Conservation (phyloP, 2,888 invertebrate species). For the Lumbricus terrestris region DNA sequence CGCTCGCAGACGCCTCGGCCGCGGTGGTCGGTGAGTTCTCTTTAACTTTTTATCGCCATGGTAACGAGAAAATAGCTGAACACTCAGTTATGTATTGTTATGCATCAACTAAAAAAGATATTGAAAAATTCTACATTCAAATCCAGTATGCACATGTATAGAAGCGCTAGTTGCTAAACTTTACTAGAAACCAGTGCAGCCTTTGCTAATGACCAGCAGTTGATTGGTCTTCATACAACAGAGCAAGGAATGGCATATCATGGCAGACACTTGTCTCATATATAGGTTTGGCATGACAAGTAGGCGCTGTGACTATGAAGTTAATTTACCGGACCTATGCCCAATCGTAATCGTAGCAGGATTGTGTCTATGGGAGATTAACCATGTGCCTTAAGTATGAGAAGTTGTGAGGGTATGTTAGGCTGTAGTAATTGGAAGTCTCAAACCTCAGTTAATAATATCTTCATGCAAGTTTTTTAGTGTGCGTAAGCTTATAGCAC, state of each 20-base stretch:
- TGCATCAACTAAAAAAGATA: not conserved
- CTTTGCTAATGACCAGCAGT: not conserved
- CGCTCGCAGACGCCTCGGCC: slow-evolving; percentile 77
- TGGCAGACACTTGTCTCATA: not conserved
- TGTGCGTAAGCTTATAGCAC: no score
- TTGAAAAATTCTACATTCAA: not conserved
- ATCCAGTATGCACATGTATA: not conserved
- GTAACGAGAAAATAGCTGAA: not conserved
- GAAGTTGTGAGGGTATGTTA: not conserved
- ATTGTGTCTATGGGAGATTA: not conserved
- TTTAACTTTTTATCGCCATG: not conserved
- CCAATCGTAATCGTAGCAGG: not conserved
- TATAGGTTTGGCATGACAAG: not conserved
- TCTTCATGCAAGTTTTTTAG: no score
- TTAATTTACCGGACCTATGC: not conserved
- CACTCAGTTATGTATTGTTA: not conserved
- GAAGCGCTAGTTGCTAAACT: not conserved
- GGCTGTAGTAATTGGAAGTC: not conserved
- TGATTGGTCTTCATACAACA: not conserved
- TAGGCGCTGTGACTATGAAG: not conserved
- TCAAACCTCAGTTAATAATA: not conserved
- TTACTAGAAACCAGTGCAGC: not conserved
- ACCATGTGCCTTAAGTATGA: not conserved
- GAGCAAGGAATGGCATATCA: not conserved
- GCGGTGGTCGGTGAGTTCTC: slow-evolving; percentile 77